These are phyloP conservation scores for Rhyacichthys aspro DNA, from an alignment of 2,797 vertebrate species.

Conservation along the genomic window DNA sequence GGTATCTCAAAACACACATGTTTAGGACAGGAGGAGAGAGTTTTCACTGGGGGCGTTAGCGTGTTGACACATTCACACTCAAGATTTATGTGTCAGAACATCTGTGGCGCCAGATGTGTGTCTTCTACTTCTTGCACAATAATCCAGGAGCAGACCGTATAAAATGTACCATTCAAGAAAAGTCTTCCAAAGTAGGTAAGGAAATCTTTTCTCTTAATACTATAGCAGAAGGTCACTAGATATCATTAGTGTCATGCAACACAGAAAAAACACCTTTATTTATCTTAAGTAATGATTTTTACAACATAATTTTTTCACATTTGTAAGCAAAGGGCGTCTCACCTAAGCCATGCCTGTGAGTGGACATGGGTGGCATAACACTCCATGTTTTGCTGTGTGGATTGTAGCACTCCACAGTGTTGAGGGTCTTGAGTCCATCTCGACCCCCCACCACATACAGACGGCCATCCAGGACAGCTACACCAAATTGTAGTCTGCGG, in stretches of 20 bases:
- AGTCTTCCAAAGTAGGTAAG: slow-evolving; percentile 4
- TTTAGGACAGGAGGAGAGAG: slow-evolving; percentile 15
- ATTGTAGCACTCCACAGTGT: slow-evolving; percentile 98
- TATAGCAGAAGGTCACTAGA: too few species aligned
- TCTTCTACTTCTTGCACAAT: slow-evolving; percentile 12
- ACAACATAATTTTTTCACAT: background rate
- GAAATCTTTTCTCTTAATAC: background rate
- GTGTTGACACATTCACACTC: slow-evolving; percentile 41
- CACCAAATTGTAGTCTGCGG: slow-evolving; percentile 93
- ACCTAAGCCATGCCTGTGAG: slow-evolving; percentile 96
- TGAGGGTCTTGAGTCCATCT: slow-evolving; percentile 96
- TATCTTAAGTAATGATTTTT: background rate
- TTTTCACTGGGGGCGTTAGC: slow-evolving; percentile 31
- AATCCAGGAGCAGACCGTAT: slow-evolving; percentile 10
- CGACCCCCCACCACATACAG: slow-evolving; percentile 97
- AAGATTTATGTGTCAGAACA: slow-evolving; percentile 60
- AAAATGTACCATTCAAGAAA: slow-evolving; percentile 18
- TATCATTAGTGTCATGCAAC: too few species aligned
- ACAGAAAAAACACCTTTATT: too few species aligned
- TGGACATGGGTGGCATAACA: slow-evolving; percentile 98
- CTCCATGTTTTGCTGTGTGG: slow-evolving; percentile 96
- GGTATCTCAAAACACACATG: slow-evolving; percentile 13
- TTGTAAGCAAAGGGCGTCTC: slow-evolving; percentile 35
- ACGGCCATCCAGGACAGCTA: slow-evolving; percentile 91
- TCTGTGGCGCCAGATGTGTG: slow-evolving; percentile 68